phyloP scores from a whole-genome alignment of 2,797 vertebrate species.

The Peromyscus melanophrys region DNA sequence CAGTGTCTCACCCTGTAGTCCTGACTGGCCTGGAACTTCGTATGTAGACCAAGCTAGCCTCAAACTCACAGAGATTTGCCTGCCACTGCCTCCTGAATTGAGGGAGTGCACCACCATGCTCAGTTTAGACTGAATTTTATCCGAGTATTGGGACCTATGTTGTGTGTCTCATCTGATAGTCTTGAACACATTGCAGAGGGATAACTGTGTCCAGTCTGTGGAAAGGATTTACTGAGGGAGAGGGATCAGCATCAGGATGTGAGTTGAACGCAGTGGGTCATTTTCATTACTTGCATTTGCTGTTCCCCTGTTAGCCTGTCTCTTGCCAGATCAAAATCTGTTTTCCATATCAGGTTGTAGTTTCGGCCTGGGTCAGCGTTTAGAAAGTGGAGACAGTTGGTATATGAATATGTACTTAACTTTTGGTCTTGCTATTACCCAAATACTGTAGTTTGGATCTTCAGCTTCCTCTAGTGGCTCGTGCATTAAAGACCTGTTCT shows the following conservation, averaged over 20 bases:
- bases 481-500: not conserved
- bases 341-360: not conserved
- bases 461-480: not conserved
- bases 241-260: not conserved
- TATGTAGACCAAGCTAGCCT: not conserved
- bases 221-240: not conserved
- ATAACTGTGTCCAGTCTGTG: not conserved
- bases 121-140: slow-evolving; percentile 1
- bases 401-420: not conserved
- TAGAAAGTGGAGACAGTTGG: slow-evolving; percentile 39
- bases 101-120: not conserved
- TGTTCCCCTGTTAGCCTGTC: not conserved
- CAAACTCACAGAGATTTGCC: not conserved
- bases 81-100: not conserved
- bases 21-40: not conserved
- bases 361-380: not conserved
- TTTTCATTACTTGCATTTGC: not conserved
- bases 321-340: slow-evolving; percentile 42
- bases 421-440: not conserved
- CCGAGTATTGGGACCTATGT: not conserved
- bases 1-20: not conserved
- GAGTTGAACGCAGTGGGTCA: too few relatives aligned
- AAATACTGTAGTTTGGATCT: not conserved
- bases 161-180: not conserved
- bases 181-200: not conserved